Conservation (phyloP, 2,797 vertebrate species). For the Sebastes diploproa region DNA sequence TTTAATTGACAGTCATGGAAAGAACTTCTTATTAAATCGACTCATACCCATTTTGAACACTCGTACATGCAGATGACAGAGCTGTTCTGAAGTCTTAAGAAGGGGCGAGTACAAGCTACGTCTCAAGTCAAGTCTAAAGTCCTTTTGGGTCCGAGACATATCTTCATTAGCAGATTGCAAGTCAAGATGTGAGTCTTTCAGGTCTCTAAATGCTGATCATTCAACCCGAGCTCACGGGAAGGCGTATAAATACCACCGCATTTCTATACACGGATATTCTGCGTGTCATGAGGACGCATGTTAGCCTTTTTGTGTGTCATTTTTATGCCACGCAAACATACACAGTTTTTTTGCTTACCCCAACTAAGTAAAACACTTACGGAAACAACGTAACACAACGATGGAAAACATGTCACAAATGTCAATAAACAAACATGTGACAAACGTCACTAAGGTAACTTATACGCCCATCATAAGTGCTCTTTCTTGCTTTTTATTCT, state of each 20-base stretch:
- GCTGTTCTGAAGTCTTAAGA: neutral
- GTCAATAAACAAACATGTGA: no score
- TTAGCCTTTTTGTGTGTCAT: no score
- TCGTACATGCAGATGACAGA: neutral
- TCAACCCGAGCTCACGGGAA: no score
- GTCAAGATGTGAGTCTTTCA: neutral
- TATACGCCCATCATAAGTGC: fast-evolving
- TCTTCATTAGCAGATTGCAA: neutral
- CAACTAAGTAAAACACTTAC: neutral
- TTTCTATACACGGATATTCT: no score
- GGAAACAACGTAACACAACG: no score
- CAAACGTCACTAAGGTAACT: no score
- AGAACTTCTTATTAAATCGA: neutral
- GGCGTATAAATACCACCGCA: fast-evolving
- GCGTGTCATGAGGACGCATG: no score
- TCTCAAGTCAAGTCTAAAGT: neutral
- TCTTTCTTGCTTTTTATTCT: no score
- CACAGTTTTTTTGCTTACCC: no score
- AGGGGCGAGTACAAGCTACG: neutral
- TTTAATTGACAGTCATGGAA: neutral
- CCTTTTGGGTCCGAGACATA: neutral
- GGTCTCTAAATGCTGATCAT: neutral
- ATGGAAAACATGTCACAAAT: no score
- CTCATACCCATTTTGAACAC: neutral
- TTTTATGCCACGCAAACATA: no score